Conservation (phyloP, 2,113 vertebrate genomes). For the Apodemus sylvaticus region DNA sequence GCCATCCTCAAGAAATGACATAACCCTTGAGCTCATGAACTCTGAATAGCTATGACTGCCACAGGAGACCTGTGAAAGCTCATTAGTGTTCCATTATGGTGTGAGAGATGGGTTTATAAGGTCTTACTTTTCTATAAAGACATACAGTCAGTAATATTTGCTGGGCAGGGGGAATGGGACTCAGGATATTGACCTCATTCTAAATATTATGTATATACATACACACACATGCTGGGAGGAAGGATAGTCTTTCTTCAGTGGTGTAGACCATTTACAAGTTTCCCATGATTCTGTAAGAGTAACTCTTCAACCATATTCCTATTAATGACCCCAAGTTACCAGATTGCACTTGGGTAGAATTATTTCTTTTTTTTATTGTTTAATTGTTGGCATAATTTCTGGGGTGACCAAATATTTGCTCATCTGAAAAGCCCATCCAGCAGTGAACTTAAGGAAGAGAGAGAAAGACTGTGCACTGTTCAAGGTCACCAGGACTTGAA, state of each 20-base stretch:
- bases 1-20: not conserved
- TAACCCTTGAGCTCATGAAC: not conserved
- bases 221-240: not conserved
- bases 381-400: not conserved
- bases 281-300: not conserved
- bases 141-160: not conserved
- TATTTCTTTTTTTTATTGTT: not conserved
- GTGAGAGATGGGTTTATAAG: not conserved
- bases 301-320: too few relatives aligned
- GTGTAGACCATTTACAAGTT: not conserved
- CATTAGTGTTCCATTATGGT: not conserved
- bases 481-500: not conserved
- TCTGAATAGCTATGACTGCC: not conserved
- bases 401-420: not conserved
- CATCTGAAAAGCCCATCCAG: not conserved
- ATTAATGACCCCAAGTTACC: not conserved
- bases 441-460: not conserved
- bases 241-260: not conserved
- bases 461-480: not conserved
- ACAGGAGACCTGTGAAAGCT: not conserved
- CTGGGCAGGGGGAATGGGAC: too few relatives aligned
- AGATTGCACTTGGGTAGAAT: not conserved
- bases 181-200: not conserved
- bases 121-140: not conserved
- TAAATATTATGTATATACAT: not conserved